Conservation (phyloP, 2,113 vertebrate genomes). For the Silurus glanis region DNA sequence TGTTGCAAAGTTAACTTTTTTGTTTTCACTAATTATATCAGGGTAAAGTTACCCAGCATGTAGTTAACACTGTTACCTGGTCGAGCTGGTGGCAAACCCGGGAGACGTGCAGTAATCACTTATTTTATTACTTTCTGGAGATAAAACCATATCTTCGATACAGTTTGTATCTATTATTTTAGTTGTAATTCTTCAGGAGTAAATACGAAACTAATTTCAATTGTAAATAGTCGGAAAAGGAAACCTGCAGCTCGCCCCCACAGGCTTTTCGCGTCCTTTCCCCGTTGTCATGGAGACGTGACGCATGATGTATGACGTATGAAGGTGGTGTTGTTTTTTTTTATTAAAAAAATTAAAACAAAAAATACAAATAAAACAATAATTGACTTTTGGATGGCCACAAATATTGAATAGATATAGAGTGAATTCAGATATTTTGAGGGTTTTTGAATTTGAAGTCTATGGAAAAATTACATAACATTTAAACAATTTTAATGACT, state of each 20-base stretch:
- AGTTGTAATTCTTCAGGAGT: neutral
- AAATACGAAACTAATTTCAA: neutral
- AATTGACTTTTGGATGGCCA: too few relatives aligned
- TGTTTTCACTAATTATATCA: neutral
- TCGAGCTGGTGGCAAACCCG: neutral
- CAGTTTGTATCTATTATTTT: neutral
- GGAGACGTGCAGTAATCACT: neutral
- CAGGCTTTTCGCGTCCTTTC: slow-evolving; percentile 5
- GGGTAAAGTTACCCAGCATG: neutral
- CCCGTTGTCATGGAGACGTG: slow-evolving; percentile 47
- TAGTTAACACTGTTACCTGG: neutral
- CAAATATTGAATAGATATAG: too few relatives aligned
- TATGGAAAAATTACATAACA: too few relatives aligned
- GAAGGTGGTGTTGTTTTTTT: neutral
- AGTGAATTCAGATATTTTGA: too few relatives aligned
- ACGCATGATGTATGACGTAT: slow-evolving; percentile 2
- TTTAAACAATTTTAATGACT: too few relatives aligned
- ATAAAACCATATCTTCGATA: neutral
- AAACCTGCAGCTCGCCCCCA: neutral
- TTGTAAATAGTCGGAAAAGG: neutral
- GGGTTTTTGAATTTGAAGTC: too few relatives aligned
- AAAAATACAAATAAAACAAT: too few relatives aligned
- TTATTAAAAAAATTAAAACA: too few relatives aligned
- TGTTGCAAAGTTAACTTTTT: neutral
- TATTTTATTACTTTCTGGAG: neutral